phyloP scores from a whole-genome alignment of 2,888 invertebrate species.

The Tetropium fuscum region DNA sequence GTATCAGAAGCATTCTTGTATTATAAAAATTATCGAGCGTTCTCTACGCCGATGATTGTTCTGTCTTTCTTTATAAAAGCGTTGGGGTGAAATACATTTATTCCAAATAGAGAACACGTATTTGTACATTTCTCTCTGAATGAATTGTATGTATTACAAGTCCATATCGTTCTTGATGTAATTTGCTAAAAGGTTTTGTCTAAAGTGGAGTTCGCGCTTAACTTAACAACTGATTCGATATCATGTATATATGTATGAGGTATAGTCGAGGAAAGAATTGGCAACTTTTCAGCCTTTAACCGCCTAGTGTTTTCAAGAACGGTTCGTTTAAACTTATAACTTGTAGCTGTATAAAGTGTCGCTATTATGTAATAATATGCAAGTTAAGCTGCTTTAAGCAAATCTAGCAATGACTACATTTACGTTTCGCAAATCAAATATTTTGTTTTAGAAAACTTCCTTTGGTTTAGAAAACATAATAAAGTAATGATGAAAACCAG shows the following conservation, averaged over 20 bases:
- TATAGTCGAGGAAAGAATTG: slow-evolving; percentile 33
- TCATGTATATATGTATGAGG: slow-evolving; percentile 67
- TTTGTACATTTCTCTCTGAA: slow-evolving; percentile 52
- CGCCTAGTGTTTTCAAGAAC: slow-evolving; percentile 4
- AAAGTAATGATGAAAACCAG: too few species aligned
- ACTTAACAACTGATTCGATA: slow-evolving; percentile 67
- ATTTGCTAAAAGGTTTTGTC: slow-evolving; percentile 68
- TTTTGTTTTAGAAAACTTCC: too few species aligned
- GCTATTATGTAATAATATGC: too few species aligned
- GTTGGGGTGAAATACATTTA: slow-evolving; percentile 42
- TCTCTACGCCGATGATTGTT: slow-evolving; percentile 5
- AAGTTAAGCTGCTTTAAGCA: too few species aligned
- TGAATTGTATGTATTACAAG: slow-evolving; percentile 58
- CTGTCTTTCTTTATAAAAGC: slow-evolving; percentile 23
- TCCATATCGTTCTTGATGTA: slow-evolving; percentile 58
- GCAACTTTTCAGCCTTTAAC: slow-evolving; percentile 20
- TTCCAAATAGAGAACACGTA: slow-evolving; percentile 46
- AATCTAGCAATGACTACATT: too few species aligned
- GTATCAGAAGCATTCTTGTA: neutral
- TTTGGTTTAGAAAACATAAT: too few species aligned
- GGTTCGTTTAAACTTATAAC: too few species aligned
- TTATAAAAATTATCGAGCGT: slow-evolving; percentile 10
- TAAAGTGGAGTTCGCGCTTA: slow-evolving; percentile 67
- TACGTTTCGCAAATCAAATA: too few species aligned
- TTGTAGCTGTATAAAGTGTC: too few species aligned